Evolutionary conservation across 2,113 vertebrate species (phyloP).

Genomic region (Tachuris rubrigastra): DNA sequence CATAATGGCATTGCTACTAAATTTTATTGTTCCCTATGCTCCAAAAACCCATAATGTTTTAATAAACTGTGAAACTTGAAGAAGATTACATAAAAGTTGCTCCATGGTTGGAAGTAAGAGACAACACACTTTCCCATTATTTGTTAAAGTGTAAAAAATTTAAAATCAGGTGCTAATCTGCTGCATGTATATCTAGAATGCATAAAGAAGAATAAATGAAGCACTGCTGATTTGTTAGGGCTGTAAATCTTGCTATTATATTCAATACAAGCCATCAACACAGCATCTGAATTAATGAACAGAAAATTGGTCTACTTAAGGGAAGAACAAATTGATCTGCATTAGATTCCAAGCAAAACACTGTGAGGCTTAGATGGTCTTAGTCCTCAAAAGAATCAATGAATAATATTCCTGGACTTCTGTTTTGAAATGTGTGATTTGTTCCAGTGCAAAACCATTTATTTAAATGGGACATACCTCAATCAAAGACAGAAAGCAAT

Average conservation of each 20-base stretch:
- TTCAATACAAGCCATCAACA: neutral
- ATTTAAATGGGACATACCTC: conserved; percentile 47
- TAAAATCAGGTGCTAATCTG: neutral
- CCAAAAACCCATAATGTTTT: neutral
- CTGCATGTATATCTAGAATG: neutral
- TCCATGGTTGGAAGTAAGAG: neutral
- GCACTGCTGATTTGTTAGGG: neutral
- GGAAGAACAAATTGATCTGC: conserved; percentile 48
- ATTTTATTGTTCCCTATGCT: conserved; percentile 4
- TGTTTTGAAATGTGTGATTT: conserved; percentile 20
- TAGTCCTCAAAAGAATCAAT: conserved; percentile 10
- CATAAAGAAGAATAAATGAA: neutral
- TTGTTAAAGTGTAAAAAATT: neutral
- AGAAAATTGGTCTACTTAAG: conserved; percentile 50
- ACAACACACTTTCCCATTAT: neutral
- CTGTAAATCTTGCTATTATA: conserved; percentile 22
- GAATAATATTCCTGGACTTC: neutral
- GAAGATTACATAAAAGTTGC: neutral
- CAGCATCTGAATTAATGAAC: conserved; percentile 42
- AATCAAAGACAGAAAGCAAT: conserved; percentile 54
- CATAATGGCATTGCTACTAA: neutral
- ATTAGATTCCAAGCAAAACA: conserved; percentile 14
- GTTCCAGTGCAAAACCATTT: neutral
- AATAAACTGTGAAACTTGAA: conserved; percentile 6
- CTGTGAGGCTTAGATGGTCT: neutral